A percentile compares a stretch with the other conserved stretches of the same genome.
Evolutionary conservation across 2,888 invertebrate species (phyloP).

Genomic region (Harpalus rubripes): DNA sequence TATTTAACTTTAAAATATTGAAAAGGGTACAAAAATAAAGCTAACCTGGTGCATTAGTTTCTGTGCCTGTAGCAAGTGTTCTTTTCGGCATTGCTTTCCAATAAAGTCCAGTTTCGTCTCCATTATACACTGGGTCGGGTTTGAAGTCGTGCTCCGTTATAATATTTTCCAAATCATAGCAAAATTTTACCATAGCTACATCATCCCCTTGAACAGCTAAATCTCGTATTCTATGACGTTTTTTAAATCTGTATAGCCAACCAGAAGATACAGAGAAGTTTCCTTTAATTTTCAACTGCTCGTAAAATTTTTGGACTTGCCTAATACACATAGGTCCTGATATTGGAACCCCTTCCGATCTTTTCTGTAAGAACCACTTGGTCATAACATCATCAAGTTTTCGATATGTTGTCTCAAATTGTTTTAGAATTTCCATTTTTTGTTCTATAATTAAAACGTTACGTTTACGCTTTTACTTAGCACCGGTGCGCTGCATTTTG

Average conservation of each 20-base stretch:
- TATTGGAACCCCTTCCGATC: too few relatives aligned
- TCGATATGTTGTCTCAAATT: too few relatives aligned
- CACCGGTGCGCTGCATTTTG: too few relatives aligned
- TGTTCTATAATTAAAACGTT: too few relatives aligned
- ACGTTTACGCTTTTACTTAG: too few relatives aligned
- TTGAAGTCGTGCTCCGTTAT: conserved; percentile 70
- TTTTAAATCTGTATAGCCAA: conserved; percentile 71
- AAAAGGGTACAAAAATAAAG: conserved; percentile 25
- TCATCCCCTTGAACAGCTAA: conserved; percentile 68
- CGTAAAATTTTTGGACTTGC: conserved; percentile 69
- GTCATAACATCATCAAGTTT: too few relatives aligned
- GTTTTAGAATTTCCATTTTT: too few relatives aligned
- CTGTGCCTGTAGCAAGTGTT: conserved; percentile 10
- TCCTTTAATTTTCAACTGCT: conserved; percentile 66
- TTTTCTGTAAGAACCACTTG: too few relatives aligned
- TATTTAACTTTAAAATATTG: neutral
- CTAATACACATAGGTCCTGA: conserved; percentile 70
- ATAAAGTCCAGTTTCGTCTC: conserved; percentile 74
- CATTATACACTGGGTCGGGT: conserved; percentile 73
- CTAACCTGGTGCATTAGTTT: conserved; percentile 24
- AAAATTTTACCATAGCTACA: conserved; percentile 62
- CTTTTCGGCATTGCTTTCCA: conserved; percentile 1
- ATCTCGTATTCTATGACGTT: conserved; percentile 69
- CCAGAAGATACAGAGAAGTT: too few relatives aligned
- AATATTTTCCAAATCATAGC: conserved; percentile 25